Evolutionary conservation across 37 sponge, comb jelly and placozoan species (phyloP).

Genomic region (Haliclona indistincta): DNA sequence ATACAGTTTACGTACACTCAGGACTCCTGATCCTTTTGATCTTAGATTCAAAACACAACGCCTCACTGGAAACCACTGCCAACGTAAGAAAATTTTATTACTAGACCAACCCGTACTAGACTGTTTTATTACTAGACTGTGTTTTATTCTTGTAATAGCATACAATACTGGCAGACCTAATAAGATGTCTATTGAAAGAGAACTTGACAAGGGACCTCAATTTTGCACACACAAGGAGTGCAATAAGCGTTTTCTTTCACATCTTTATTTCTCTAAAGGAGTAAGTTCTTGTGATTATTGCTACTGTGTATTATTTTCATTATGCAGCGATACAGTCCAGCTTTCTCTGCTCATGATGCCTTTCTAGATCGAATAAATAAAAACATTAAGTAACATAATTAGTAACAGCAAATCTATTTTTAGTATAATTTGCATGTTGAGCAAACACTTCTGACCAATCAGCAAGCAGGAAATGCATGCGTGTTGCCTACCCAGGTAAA

Average conservation of each 20-base stretch:
- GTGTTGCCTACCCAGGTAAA: no score
- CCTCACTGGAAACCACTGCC: not conserved
- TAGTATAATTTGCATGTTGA: no score
- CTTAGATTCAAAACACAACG: slow-evolving; percentile 6
- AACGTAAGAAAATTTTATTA: not conserved
- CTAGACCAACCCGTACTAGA: not conserved
- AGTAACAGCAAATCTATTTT: no score
- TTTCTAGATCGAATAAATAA: slow-evolving; percentile 32
- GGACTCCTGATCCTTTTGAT: slow-evolving; percentile 31
- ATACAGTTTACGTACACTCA: not conserved
- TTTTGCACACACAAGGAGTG: no score
- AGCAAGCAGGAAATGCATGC: no score
- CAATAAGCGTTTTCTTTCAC: no score
- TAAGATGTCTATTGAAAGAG: no score
- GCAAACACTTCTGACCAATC: no score
- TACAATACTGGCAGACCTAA: not conserved
- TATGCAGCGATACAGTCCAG: slow-evolving; percentile 45
- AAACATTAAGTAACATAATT: no score
- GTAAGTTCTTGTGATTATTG: not conserved
- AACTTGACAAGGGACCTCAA: no score
- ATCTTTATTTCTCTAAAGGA: not conserved
- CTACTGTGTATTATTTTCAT: not conserved
- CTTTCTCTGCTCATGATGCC: slow-evolving; percentile 42
- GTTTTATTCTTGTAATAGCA: not conserved
- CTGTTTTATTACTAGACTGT: no score